A percentile compares a stretch with the other conserved stretches of the same genome.
Conservation (phyloP, 2,797 vertebrate species). For the Rousettus madagascariensis region DNA sequence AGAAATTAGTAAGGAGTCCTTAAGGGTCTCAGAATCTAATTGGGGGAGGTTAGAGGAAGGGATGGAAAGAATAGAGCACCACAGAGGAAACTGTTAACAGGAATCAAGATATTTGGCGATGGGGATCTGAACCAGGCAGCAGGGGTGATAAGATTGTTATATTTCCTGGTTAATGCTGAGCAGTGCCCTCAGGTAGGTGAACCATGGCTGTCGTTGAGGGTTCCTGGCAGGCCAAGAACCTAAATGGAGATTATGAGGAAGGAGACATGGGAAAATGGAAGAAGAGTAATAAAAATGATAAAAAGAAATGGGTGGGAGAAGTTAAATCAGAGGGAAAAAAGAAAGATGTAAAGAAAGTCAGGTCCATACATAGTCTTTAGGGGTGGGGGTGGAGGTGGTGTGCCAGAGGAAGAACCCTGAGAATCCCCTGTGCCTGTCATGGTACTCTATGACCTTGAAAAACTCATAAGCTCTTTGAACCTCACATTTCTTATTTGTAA, state of each 20-base stretch:
- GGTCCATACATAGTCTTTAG: background rate
- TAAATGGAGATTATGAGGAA: background rate
- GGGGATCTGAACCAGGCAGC: background rate
- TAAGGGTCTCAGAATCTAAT: background rate
- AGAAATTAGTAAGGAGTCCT: background rate
- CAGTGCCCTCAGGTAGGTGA: background rate
- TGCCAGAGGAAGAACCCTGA: background rate
- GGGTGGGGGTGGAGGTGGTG: background rate
- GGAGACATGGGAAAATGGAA: background rate
- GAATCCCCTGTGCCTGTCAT: background rate
- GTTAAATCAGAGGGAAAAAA: background rate
- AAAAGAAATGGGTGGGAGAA: background rate
- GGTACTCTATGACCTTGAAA: background rate
- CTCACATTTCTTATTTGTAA: background rate
- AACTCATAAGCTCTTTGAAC: background rate
- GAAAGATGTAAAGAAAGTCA: background rate
- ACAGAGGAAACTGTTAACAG: background rate
- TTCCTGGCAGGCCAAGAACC: background rate
- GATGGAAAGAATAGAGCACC: background rate
- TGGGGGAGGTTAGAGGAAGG: background rate
- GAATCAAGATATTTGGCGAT: background rate
- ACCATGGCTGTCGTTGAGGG: background rate
- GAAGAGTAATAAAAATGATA: background rate
- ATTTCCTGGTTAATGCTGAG: background rate
- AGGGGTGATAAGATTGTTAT: background rate